Evolutionary conservation across 2,888 invertebrate genomes (phyloP), one percentile per base, ranked within the genome.

Genomic region (Drosophila phalerata): DNA sequence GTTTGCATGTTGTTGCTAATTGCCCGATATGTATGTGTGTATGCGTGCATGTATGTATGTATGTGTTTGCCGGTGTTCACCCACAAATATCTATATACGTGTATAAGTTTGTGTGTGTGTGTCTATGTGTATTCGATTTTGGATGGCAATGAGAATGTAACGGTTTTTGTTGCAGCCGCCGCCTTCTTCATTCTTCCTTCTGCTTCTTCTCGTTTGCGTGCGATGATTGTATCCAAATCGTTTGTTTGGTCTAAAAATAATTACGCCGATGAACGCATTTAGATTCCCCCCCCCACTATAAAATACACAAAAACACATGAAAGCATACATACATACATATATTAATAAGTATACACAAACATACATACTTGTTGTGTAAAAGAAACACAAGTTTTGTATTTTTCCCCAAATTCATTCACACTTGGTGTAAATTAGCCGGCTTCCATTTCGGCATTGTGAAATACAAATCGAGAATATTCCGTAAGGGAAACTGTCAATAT

Each of bases 211-310:
- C 22, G 4, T 17, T 48, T 65, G 19, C 63, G 19, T 37, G 30
- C 51, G 68, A 82, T 79, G 70, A 72, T 82, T 86, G 78, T 85
- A 82, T 75, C 63, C 62, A 77, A 86, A 85, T 82, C 75, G 71
- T 85, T 86, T 86, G 86, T 88, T 88, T 88, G 85, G 76, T 68
- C 89, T 81, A 87, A 78, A 89, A 80, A 84, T 89, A 87, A 70
- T 55, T 57, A 43, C 70, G 66, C 71, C 83, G 87, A 88, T 83
- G 85, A 87, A 81, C 88, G 67, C 76, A 87, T 87, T 88, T 87
- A 85, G 85, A 87, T 73, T 69, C 75, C 65, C 60, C 62, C 65
- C 52, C 67, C 51, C 77, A 52, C 68, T 40, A 73, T 53, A 65
- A 65, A 57, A 48, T 25, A 37, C 38, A 48, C 38, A 48, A 38